Evolutionary conservation across 2,113 vertebrate species (phyloP), one percentile per base, ranked within the genome.

Genomic region (Microtus montanus): DNA sequence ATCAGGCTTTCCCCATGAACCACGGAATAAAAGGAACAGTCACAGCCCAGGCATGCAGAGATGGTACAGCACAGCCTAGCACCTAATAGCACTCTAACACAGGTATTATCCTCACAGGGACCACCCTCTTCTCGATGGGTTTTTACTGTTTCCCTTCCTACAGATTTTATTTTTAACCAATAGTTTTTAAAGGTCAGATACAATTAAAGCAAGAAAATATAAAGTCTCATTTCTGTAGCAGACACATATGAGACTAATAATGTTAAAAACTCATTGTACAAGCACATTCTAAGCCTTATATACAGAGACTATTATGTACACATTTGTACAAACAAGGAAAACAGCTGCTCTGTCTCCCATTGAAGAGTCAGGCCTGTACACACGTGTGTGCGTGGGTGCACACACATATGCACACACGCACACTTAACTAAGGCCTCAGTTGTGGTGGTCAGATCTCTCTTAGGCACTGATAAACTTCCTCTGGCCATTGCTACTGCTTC

Each of bases 191-290:
- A 49, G 41, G 7, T 83, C 13, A 61, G 11, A 20, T 8, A 33
- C 49, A 74, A 66, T 41, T 79, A 93, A 71, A 87, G 12, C 12
- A 87, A 66, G 88, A 64, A 33, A 68, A 28, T 35, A 71, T 28
- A 41, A 94, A 84, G 33, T 49, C 22, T 78, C 12, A 28, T 58
- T 89, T 95, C 54, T 84, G n/a, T 80, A 75, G 87, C 35, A 90
- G 12, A 54, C 22, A 33, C 30, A 33, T 35, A 24, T 84, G 68
- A 87, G 5, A 33, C 54, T 68, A 33, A 44, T 38, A 44, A 66
- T 47, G 44, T 87, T 73, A 22, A 82, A 87, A 92, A 15, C 2
- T 54, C 12, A 13, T 38, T 66, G 47, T 71, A 9, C 0, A 92
- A 52, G 38, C 61, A 90, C 24, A 38, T 30, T 74, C 35, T 89